Percentiles rank a stretch among this genome's conserved stretches.
These are phyloP conservation scores for Laothoe populi DNA, from an alignment of 2,888 invertebrate species.

Conservation along the genomic window DNA sequence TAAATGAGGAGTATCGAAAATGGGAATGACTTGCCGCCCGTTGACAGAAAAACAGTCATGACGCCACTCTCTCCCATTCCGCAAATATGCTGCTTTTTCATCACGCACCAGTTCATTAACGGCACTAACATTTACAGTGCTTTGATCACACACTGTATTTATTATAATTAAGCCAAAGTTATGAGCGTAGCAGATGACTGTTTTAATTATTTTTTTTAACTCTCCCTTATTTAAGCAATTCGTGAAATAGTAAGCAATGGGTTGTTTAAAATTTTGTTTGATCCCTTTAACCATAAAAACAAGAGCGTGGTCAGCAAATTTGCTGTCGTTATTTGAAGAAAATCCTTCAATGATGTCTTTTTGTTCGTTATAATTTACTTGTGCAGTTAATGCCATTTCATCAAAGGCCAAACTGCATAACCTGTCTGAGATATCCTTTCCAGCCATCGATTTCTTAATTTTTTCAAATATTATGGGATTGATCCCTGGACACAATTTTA, in stretches of 20 bases:
- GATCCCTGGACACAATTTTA: constrained; percentile 35
- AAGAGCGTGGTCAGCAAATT: constrained; percentile 20
- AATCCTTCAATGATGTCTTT: constrained; percentile 26
- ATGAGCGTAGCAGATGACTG: constrained; percentile 32
- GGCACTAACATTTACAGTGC: constrained; percentile 40
- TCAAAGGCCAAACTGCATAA: constrained; percentile 31
- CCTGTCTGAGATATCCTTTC: constrained; percentile 28
- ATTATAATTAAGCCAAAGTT: constrained; percentile 34
- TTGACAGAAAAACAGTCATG: constrained; percentile 35
- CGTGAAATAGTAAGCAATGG: constrained; percentile 33
- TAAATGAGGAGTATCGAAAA: constrained; percentile 43
- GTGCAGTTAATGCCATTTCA: constrained; percentile 32
- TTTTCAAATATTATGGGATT: constrained; percentile 36
- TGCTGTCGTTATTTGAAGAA: neutral
- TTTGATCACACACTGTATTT: constrained; percentile 43
- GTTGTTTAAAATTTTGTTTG: constrained; percentile 26
- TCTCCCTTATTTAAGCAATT: constrained; percentile 34
- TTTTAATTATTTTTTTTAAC: constrained; percentile 36
- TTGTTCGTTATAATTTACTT: constrained; percentile 32
- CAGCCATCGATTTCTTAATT: constrained; percentile 32
- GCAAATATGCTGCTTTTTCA: constrained; percentile 32
- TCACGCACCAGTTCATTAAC: constrained; percentile 39
- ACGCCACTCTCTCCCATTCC: constrained; percentile 33
- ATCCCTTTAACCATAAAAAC: constrained; percentile 24
- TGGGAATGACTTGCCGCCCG: constrained; percentile 33